phyloP scores from a whole-genome alignment of 2,797 vertebrate species.

The Enteromius trimaculatus region DNA sequence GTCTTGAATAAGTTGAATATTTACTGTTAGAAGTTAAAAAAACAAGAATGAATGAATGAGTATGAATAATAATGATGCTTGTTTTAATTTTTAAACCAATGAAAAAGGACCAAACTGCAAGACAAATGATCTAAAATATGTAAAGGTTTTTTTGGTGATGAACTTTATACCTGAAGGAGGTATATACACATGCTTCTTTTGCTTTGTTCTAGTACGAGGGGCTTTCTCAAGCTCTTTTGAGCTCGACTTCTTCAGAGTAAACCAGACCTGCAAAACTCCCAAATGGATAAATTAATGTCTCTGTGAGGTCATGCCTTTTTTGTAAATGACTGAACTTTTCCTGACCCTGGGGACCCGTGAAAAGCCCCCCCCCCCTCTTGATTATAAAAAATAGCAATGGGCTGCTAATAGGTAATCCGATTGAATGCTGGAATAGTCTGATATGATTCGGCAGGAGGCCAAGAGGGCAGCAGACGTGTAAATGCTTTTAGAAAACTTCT shows the following conservation, averaged over 20 bases:
- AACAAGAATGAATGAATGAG: not conserved
- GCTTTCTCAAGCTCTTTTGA: slow-evolving; percentile 30
- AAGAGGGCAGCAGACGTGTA: slow-evolving; percentile 68
- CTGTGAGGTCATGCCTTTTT: slow-evolving; percentile 64
- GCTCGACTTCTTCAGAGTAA: slow-evolving; percentile 32
- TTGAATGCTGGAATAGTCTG: slow-evolving; percentile 69
- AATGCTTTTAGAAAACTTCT: slow-evolving; percentile 66
- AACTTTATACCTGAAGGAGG: not conserved
- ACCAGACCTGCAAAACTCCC: slow-evolving; percentile 49
- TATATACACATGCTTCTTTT: slow-evolving; percentile 12
- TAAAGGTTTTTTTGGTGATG: not conserved
- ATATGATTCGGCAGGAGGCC: slow-evolving; percentile 67
- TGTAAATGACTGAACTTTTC: slow-evolving; percentile 71
- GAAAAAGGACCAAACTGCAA: not conserved
- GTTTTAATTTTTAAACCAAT: not conserved
- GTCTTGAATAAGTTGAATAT: not conserved
- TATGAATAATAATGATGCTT: not conserved
- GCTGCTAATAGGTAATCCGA: slow-evolving; percentile 73
- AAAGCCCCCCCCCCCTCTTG: slow-evolving; percentile 64
- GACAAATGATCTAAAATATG: not conserved
- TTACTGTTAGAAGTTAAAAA: not conserved
- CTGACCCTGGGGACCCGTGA: slow-evolving; percentile 74
- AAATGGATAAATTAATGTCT: slow-evolving; percentile 62
- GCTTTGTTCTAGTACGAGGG: slow-evolving; percentile 9
- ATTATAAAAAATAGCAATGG: slow-evolving; percentile 77